Percentiles rank a stretch among this genome's conserved stretches.
Evolutionary conservation across 1,140 invertebrate genomes (phyloP).

Genomic region (Druon quercuslanigerum): DNA sequence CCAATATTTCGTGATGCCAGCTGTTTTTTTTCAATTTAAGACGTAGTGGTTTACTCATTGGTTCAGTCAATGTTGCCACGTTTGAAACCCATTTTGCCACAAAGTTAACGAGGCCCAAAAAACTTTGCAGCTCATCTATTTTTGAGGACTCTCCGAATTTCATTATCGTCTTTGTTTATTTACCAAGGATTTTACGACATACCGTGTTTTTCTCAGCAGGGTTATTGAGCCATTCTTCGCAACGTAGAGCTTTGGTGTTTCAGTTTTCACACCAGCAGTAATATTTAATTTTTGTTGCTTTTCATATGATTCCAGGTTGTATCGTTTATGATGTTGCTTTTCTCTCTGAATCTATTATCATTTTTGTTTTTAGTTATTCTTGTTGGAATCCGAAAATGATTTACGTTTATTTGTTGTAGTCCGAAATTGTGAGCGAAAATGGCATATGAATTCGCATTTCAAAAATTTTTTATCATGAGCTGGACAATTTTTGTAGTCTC

Average conservation of each 20-base stretch:
- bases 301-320: neutral
- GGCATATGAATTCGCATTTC: neutral
- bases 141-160: too few species aligned
- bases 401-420: neutral
- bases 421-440: neutral
- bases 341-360: neutral
- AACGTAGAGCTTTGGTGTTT: neutral
- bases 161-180: too few species aligned
- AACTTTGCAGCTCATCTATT: too few species aligned
- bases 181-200: too few species aligned
- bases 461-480: neutral
- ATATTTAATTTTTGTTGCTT: neutral
- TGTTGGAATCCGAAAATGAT: neutral
- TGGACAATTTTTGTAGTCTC: neutral
- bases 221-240: neutral
- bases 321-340: conserved; percentile 13
- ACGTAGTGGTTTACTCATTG: conserved; percentile 46
- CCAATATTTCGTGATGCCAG: conserved; percentile 32
- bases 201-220: neutral
- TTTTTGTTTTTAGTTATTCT: neutral
- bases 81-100: too few species aligned
- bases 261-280: neutral
- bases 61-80: conserved; percentile 46
- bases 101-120: conserved; percentile 56
- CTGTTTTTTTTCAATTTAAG: conserved; percentile 40